Conservation (phyloP, 92 coral and sea anemone species). For the Plumapathes pennacea region DNA sequence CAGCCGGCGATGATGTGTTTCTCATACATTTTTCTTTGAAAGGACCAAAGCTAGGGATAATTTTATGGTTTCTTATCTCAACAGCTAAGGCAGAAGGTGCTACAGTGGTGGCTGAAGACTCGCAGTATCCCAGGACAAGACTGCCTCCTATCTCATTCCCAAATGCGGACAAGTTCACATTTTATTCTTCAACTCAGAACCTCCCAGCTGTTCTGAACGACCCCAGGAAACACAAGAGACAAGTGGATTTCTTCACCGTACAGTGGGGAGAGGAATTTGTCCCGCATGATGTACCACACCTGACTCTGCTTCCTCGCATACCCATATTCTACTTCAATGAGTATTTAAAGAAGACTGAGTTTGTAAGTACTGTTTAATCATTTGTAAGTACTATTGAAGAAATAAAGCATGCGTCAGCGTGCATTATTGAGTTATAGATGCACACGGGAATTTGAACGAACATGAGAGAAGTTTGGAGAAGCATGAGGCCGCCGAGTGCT, state of each 20-base stretch:
- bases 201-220: constrained; percentile 94
- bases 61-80: constrained; percentile 1
- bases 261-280: constrained; percentile 96
- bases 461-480: no score
- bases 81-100: constrained; percentile 40
- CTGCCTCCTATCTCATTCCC: constrained; percentile 87
- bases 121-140: constrained; percentile 74
- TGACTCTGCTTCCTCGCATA: constrained; percentile 76
- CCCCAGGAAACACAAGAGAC: constrained; percentile 73
- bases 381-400: not conserved
- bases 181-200: constrained; percentile 93
- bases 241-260: constrained; percentile 87
- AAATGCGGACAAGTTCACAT: constrained; percentile 77
- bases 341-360: constrained; percentile 73
- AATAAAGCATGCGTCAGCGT: not conserved
- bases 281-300: constrained; percentile 86
- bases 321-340: constrained; percentile 79
- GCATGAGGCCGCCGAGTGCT: no score
- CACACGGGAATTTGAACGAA: no score
- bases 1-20: no score
- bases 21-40: no score
- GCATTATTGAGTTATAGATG: not conserved
- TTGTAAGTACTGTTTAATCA: constrained; percentile 49
- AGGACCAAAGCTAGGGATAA: no score
- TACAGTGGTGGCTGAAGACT: constrained; percentile 52